Evolutionary conservation across 2,888 invertebrate species (phyloP), one percentile per base, ranked within the genome.

Genomic region (Lathronympha strigana): DNA sequence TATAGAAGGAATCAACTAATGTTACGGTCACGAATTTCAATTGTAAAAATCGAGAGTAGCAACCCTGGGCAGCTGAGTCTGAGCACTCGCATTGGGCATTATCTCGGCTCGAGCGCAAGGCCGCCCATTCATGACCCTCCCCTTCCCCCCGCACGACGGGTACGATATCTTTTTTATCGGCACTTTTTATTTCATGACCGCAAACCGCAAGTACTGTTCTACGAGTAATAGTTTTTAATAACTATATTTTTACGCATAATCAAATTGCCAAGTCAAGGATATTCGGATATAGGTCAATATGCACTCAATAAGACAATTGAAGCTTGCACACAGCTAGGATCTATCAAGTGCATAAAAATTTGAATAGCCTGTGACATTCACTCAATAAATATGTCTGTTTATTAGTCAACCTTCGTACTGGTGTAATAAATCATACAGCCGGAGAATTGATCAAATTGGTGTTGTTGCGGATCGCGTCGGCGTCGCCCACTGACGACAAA

Each of bases 401-500:
- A 63, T 19, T 25, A 33, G 45, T 43, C 51, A 45, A 64, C 58
- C 64, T 64, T 64, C 43, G 51, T 62, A 36, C 54, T 45, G 36
- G 25, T 31, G 51, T 15, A 51, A 47, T 53, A 53, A 21, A 60
- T 64, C 51, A 53, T 38, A 51, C 28, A 36, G 53, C 13, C 31
- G 28, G 53, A 38, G 61, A 66, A 61, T 49, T 61, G 61, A 66
- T 53, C 60, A 66, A 66, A 66, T 66, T 66, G 54, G 51, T 60
- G 58, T 57, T 63, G 23, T 45, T 51, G 40, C 49, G 17, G 28
- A 57, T 57, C 21, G 33, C 31, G 58, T 63, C 51, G 53, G 33
- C 31, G 58, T 63, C 51, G 53, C 58, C 51, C 64, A 53, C 64
- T 21, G 23, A 17, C 23, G 38, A 28, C 49, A 51, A 31, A 57